Base-by-base conservation (phyloP, 2,888 invertebrate genomes). In the Lasioglossum oenotherae region DNA sequence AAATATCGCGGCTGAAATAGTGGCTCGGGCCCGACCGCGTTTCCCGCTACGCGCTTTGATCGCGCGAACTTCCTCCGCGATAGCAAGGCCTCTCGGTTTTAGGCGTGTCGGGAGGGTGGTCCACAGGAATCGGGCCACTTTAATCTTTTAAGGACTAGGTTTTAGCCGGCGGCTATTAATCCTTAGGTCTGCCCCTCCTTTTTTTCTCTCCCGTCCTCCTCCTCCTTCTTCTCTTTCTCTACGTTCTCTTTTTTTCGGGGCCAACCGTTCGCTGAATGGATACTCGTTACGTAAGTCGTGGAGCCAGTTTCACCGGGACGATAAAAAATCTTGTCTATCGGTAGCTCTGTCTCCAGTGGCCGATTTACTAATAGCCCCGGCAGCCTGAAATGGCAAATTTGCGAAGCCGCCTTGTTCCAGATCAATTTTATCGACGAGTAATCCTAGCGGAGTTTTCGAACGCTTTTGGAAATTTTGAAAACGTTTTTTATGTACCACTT, bases 1-100 rank as follows among this genome's bases (percentile, higher is more conserved):
- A 91, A 91, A 91, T 91, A 91, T 91, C 89, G 84, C 84, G 83
- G 85, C 84, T 85, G 88, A 84, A 90, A 90, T 88, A 83, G 88
- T 83, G 81, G 87, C 81, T 84, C 77, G 82, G 67, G 53, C 75
- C 80, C 88, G 75, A 85, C 78, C 87, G 88, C 82, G 85, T 90
- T 85, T 84, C 82, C 87, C 85, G 80, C 60, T 83, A 84, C 84
- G 77, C 86, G 85, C 84, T 89, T 88, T 88, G 86, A 88, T 84
- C 85, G 73, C 69, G 71, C 67, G 80, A 85, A 84, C 84, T 84
- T 82, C 82, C 84, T 86, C 86, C 82, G 85, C 79, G 81, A 80
- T 78, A 71, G 69, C 84, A 53, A 53, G 44, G 53, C 27, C 23
- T n/a, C 77, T 38, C 41, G 69, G 69, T 23, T 35, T 35, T 12